phyloP scores from a whole-genome alignment of 2,797 vertebrate species.

The Tenualosa ilisha region DNA sequence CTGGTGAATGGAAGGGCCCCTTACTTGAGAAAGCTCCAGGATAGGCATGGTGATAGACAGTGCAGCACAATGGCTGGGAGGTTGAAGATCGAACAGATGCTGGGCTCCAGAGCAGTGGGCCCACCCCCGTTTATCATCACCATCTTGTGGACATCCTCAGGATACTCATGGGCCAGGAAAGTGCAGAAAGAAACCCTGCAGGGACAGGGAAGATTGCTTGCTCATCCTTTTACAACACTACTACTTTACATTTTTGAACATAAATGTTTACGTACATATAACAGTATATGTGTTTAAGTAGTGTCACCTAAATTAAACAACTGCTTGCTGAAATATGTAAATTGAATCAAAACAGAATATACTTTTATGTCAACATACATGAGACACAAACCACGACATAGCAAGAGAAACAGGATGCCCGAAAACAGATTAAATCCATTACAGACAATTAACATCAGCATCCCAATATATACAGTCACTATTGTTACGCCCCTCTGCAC shows the following conservation, averaged over 20 bases:
- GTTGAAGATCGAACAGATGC: conserved; percentile 96
- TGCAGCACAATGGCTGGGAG: conserved; percentile 90
- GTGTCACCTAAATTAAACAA: too few species aligned
- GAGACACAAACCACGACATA: neutral
- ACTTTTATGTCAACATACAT: too few species aligned
- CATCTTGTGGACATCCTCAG: conserved; percentile 93
- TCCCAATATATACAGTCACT: too few species aligned
- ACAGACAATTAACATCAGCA: too few species aligned
- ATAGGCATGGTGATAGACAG: conserved; percentile 89
- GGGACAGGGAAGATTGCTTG: neutral
- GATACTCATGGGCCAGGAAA: conserved; percentile 95
- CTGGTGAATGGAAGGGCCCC: conserved; percentile 36
- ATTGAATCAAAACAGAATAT: too few species aligned
- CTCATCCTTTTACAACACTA: neutral
- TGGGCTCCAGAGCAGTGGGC: conserved; percentile 95
- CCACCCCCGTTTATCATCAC: conserved; percentile 98
- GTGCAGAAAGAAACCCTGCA: conserved; percentile 94
- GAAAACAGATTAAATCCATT: neutral
- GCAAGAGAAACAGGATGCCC: too few species aligned
- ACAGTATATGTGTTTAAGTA: too few species aligned
- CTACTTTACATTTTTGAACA: neutral
- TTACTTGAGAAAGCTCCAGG: conserved; percentile 98
- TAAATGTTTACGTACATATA: too few species aligned
- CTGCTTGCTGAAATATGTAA: too few species aligned
- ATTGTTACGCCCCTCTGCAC: too few species aligned